phyloP scores from a whole-genome alignment of 2,113 vertebrate species.

The Hemibagrus wyckioides region DNA sequence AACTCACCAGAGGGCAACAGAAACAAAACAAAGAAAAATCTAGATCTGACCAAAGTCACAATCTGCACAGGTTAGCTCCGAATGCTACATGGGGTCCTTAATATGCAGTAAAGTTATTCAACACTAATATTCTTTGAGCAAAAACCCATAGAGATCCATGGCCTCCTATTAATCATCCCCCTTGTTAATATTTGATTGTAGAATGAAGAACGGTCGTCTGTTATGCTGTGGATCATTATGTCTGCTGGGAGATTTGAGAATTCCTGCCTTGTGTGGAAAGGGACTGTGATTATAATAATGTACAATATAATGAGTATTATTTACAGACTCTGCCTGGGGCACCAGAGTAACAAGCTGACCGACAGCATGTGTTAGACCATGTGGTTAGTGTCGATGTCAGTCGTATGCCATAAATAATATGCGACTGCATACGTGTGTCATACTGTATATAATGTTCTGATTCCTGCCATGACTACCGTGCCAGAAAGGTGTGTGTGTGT shows the following conservation, averaged over 20 bases:
- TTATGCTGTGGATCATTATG: conserved; percentile 33
- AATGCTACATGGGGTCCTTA: no score
- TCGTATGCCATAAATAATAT: background rate
- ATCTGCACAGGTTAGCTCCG: background rate
- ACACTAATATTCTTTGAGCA: conserved; percentile 14
- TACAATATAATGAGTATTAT: conserved; percentile 44
- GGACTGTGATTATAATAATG: conserved; percentile 47
- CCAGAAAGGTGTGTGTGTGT: no score
- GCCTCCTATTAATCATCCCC: conserved; percentile 12
- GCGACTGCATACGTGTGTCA: conserved; percentile 1
- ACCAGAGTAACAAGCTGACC: conserved; percentile 31
- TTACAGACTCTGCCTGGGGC: conserved; percentile 37
- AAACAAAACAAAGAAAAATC: background rate
- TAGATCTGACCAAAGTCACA: background rate
- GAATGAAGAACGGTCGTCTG: conserved; percentile 32
- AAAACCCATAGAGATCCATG: conserved; percentile 3
- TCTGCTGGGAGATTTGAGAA: conserved; percentile 9
- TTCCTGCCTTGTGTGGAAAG: conserved; percentile 9
- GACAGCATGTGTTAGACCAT: background rate
- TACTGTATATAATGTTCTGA: background rate
- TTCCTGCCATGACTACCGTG: background rate
- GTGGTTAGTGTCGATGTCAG: conserved; percentile 11
- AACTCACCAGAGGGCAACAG: no score
- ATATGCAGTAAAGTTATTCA: no score
- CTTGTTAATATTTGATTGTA: conserved; percentile 49